These are phyloP conservation scores for Sesia bembeciformis DNA, from an alignment of 2,888 invertebrate genomes.

Conservation along the genomic window DNA sequence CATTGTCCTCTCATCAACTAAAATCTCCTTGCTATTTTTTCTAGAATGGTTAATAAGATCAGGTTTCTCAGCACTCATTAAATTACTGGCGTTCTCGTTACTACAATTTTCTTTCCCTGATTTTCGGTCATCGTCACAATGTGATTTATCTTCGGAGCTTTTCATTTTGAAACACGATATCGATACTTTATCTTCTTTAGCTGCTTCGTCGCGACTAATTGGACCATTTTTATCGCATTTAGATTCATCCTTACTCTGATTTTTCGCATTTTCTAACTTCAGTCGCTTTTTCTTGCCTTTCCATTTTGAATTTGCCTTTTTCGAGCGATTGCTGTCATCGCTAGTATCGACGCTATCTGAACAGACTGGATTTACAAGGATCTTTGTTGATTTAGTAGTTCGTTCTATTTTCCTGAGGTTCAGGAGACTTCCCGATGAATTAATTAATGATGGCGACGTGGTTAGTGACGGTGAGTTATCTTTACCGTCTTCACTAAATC, in stretches of 20 bases:
- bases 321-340: slow-evolving; percentile 57
- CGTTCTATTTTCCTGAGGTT: slow-evolving; percentile 63
- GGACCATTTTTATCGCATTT: slow-evolving; percentile 43
- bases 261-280: slow-evolving; percentile 37
- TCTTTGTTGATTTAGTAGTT: slow-evolving; percentile 65
- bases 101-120: slow-evolving; percentile 55
- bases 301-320: slow-evolving; percentile 50
- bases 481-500: slow-evolving; percentile 41
- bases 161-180: slow-evolving; percentile 69
- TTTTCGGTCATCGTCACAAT: slow-evolving; percentile 48
- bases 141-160: slow-evolving; percentile 56
- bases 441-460: slow-evolving; percentile 45
- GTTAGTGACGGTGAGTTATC: slow-evolving; percentile 42
- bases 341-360: slow-evolving; percentile 55
- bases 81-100: slow-evolving; percentile 60
- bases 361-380: slow-evolving; percentile 63
- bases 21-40: slow-evolving; percentile 43
- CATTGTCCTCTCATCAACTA: slow-evolving; percentile 49
- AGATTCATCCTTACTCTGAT: slow-evolving; percentile 29
- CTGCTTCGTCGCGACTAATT: slow-evolving; percentile 43
- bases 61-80: slow-evolving; percentile 44
- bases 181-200: slow-evolving; percentile 56
- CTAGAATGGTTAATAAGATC: slow-evolving; percentile 58
- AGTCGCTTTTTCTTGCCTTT: slow-evolving; percentile 65
- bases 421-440: slow-evolving; percentile 47